phyloP scores from a whole-genome alignment of 2,113 vertebrate genomes.

The Hyla sarda region DNA sequence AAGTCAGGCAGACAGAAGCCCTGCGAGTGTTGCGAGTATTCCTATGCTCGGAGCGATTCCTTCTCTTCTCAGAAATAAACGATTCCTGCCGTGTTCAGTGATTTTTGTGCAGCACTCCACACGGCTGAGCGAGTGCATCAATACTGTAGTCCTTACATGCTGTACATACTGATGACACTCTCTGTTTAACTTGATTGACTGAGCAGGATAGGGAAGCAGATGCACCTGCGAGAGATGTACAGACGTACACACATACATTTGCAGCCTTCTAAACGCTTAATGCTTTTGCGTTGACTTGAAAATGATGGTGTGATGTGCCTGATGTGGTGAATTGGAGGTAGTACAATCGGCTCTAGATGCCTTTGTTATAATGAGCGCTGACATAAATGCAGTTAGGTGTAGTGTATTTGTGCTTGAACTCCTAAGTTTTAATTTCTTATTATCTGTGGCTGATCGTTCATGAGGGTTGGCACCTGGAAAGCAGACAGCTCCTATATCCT shows the following conservation, averaged over 20 bases:
- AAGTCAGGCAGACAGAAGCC: constrained; percentile 82
- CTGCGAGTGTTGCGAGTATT: constrained; percentile 76
- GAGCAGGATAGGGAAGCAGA: constrained; percentile 75
- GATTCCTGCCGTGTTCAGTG: constrained; percentile 84
- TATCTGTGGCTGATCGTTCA: constrained; percentile 65
- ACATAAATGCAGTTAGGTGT: constrained; percentile 67
- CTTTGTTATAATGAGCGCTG: constrained; percentile 74
- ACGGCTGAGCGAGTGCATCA: constrained; percentile 82
- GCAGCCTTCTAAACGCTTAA: constrained; percentile 73
- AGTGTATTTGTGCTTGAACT: constrained; percentile 63
- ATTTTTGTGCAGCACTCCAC: constrained; percentile 80
- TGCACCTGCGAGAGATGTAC: constrained; percentile 78
- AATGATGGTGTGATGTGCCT: constrained; percentile 70
- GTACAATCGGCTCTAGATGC: constrained; percentile 66
- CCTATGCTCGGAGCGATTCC: constrained; percentile 82
- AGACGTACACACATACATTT: constrained; percentile 72
- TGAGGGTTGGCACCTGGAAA: constrained; percentile 67
- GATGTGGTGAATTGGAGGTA: constrained; percentile 71
- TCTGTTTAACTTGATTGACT: constrained; percentile 83
- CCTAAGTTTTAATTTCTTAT: constrained; percentile 60
- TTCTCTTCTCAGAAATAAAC: constrained; percentile 79
- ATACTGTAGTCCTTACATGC: constrained; percentile 81
- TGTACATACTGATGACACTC: constrained; percentile 83
- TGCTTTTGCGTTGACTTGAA: constrained; percentile 67
- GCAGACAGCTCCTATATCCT: constrained; percentile 65